Evolutionary conservation across 2,888 invertebrate species (phyloP), one percentile per base, ranked within the genome.

Genomic region (Anodontia alba): DNA sequence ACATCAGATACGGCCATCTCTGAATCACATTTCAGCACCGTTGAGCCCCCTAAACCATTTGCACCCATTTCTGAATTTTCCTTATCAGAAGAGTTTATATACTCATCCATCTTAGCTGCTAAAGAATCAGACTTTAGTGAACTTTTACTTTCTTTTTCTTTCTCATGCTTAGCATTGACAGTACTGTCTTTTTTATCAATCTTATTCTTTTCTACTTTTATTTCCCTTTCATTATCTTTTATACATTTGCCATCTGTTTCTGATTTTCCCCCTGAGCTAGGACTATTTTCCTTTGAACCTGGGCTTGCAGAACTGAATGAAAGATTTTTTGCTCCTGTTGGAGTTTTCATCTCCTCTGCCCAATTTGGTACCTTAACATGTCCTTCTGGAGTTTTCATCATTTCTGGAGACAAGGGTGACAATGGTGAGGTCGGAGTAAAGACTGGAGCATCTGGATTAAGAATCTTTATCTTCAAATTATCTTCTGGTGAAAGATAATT

Each of bases 381-480:
- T 57, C 85, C 89, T 23, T 86, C 83, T 3, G 89, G 90, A 8
- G 90, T 89, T 69, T 88, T 90, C 86, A 90, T 82, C 72, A 90
- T 84, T 66, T 89, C 88, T 36, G 91, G 89, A 23, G 91, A 90
- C 36, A 83, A 46, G n/a, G 88, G 87, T 23, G 87, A 87, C 36
- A 84, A 36, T 12, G 82, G 86, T 29, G 69, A 69, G 23, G 43
- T 42, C 17, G 42, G 38, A 7, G 69, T 26, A 33, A 33, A 62
- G 7, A 29, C 46, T 26, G 92, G 91, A 17, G 92, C 92, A 83
- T 91, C 92, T 36, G 91, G 91, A 77, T 92, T 91, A 36, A 92
- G 77, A n/a, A 83, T 69, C 51, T 84, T 77, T 20, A 81, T 76
- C 73, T 73, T 72, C 57, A 83, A 78, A 80, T 80, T 84, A 67